Evolutionary conservation across 2,113 vertebrate genomes (phyloP).

Genomic region (Hippocampus abdominalis): DNA sequence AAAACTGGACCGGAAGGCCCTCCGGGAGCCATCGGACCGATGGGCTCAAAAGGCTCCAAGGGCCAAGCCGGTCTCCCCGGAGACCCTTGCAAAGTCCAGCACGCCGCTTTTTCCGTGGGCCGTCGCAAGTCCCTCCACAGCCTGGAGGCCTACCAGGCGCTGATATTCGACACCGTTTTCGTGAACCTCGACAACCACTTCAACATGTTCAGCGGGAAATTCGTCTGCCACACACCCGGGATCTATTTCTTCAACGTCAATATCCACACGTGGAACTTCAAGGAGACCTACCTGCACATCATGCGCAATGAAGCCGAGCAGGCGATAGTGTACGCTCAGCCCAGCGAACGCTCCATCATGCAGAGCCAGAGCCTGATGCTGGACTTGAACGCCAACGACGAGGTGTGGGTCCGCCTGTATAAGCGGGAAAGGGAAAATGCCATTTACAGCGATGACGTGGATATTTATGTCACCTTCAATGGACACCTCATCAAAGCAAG

Average conservation of each 20-base stretch:
- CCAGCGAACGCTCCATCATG: slow-evolving; percentile 96
- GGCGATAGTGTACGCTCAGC: slow-evolving; percentile 89
- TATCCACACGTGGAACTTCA: slow-evolving; percentile 97
- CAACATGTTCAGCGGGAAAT: slow-evolving; percentile 84
- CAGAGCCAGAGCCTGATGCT: slow-evolving; percentile 96
- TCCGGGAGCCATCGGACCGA: slow-evolving; percentile 70
- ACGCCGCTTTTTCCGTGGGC: slow-evolving; percentile 86
- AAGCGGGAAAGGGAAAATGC: slow-evolving; percentile 90
- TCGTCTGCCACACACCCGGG: slow-evolving; percentile 77
- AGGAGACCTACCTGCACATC: slow-evolving; percentile 94
- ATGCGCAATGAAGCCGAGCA: slow-evolving; percentile 81
- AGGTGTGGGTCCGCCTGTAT: slow-evolving; percentile 89
- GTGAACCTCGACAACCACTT: slow-evolving; percentile 87
- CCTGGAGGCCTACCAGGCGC: slow-evolving; percentile 80
- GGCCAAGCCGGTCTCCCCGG: slow-evolving; percentile 83
- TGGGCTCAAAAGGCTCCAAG: slow-evolving; percentile 81
- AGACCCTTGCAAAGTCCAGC: slow-evolving; percentile 77
- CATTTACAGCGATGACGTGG: slow-evolving; percentile 88
- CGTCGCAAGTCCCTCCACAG: slow-evolving; percentile 88
- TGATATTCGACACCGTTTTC: slow-evolving; percentile 88
- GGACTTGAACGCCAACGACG: slow-evolving; percentile 74
- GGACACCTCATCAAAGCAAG: slow-evolving; percentile 85
- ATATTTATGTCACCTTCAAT: slow-evolving; percentile 91
- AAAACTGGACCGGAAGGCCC: slow-evolving; percentile 83
- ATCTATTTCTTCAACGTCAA: slow-evolving; percentile 95